Conservation (phyloP, 1,140 invertebrate species). For the Apis florea region DNA sequence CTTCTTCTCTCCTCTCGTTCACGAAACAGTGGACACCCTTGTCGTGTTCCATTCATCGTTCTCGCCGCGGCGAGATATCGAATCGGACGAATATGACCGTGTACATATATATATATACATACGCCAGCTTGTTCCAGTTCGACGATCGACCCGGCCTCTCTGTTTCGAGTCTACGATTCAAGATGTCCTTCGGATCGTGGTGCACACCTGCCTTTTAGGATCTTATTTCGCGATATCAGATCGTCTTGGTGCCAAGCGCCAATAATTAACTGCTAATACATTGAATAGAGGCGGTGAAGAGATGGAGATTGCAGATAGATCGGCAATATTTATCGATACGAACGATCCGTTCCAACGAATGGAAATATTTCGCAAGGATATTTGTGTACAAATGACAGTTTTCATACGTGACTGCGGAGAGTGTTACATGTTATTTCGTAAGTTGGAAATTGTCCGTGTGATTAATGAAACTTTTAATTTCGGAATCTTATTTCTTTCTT, state of each 20-base stretch:
- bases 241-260: conserved; percentile 18
- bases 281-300: neutral
- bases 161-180: conserved; percentile 2
- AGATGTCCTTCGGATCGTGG: conserved; percentile 43
- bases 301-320: neutral
- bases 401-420: neutral
- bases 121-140: conserved; percentile 33
- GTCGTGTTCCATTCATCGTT: conserved; percentile 48
- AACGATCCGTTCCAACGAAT: neutral
- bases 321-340: conserved; percentile 1
- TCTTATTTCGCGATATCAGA: conserved; percentile 53
- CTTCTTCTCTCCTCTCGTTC: conserved; percentile 18
- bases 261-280: conserved; percentile 42
- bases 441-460: neutral
- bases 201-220: conserved; percentile 60
- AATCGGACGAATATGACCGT: conserved; percentile 34
- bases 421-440: neutral
- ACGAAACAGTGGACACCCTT: conserved; percentile 40
- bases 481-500: no score
- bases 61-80: conserved; percentile 8
- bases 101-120: neutral
- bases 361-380: neutral
- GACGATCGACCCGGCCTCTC: conserved; percentile 24
- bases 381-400: no score
- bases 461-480: no score